These are phyloP conservation scores for Gallinago solitaria DNA, from an alignment of 2,797 vertebrate species.

Conservation along the genomic window DNA sequence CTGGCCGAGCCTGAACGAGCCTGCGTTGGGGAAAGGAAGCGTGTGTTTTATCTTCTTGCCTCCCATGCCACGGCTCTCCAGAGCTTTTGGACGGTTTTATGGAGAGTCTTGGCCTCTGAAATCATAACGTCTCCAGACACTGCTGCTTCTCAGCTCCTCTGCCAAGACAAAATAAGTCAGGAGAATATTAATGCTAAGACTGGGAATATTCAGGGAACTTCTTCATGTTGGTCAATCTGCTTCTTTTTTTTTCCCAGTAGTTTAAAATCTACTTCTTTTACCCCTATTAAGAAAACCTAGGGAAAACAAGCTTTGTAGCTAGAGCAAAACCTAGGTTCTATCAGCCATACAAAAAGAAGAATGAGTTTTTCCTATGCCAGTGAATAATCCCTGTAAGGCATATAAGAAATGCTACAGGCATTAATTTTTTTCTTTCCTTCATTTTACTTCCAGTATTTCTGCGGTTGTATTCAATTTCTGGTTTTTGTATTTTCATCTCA, in stretches of 20 bases:
- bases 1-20: background rate
- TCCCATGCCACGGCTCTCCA: background rate
- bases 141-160: background rate
- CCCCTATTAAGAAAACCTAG: background rate
- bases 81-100: constrained; percentile 22
- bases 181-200: background rate
- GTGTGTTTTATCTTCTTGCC: background rate
- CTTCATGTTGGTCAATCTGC: background rate
- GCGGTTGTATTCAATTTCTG: background rate
- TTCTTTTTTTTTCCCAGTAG: background rate
- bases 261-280: background rate
- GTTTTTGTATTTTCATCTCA: background rate
- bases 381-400: background rate
- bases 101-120: background rate
- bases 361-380: background rate
- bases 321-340: background rate
- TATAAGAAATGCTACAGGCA: background rate
- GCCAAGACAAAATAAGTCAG: constrained; percentile 11
- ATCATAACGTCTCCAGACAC: background rate
- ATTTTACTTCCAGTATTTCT: background rate
- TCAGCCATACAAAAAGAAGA: background rate
- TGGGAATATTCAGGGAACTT: background rate
- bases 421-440: background rate
- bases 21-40: background rate
- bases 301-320: background rate